Conservation (phyloP, 2,888 invertebrate genomes). For the Cepaea hortensis region DNA sequence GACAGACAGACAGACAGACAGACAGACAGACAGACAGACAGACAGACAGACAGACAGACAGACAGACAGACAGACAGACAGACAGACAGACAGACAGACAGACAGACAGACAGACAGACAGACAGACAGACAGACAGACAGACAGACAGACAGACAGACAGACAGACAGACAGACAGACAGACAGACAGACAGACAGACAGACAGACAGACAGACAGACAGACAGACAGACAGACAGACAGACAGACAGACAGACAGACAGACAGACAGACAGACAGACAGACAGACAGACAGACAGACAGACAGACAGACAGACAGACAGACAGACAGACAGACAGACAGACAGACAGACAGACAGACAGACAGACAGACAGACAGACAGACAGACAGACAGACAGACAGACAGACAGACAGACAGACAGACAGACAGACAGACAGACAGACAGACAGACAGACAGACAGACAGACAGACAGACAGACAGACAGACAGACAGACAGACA, state of each 20-base stretch:
- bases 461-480: neutral
- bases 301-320: neutral
- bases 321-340: neutral
- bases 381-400: neutral
- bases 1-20: neutral
- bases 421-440: neutral
- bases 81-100: neutral
- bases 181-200: neutral
- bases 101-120: neutral
- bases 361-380: neutral
- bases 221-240: neutral
- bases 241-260: neutral
- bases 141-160: neutral
- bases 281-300: neutral
- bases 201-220: neutral
- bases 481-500: too few species aligned
- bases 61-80: neutral
- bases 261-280: neutral
- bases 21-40: neutral
- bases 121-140: neutral
- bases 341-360: neutral
- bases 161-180: neutral
- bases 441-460: neutral
- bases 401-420: neutral
- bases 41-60: neutral